Conservation (phyloP, 2,113 vertebrate species). For the Muntiacus reevesi region DNA sequence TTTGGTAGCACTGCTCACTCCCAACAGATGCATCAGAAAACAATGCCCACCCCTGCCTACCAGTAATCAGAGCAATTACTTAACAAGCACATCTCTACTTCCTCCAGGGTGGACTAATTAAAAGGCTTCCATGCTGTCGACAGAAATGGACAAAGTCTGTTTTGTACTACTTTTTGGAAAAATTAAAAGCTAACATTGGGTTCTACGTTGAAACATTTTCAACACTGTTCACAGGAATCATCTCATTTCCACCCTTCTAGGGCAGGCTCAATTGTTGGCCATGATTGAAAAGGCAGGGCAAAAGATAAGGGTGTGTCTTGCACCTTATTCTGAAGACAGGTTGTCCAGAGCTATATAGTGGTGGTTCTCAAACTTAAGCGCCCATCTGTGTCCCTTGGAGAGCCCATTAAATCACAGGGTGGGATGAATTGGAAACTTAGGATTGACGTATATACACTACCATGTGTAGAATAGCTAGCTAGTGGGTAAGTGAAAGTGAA, state of each 20-base stretch:
- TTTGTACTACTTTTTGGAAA: constrained; percentile 30
- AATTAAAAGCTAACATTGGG: not conserved
- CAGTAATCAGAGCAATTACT: constrained; percentile 63
- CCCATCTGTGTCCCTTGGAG: not conserved
- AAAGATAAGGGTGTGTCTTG: not conserved
- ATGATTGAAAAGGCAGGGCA: not conserved
- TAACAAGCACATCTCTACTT: constrained; percentile 43
- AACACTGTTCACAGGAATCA: not conserved
- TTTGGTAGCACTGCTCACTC: not conserved
- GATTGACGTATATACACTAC: not conserved
- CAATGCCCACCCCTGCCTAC: constrained; percentile 36
- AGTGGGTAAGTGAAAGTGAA: not conserved
- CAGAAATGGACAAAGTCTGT: not conserved
- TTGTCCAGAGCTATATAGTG: not conserved
- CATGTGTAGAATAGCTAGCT: not conserved
- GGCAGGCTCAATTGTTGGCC: not conserved
- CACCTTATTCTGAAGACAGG: not conserved
- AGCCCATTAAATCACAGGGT: not conserved
- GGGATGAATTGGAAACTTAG: not conserved
- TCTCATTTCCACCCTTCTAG: not conserved
- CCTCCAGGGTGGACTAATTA: constrained; percentile 65
- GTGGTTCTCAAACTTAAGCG: not conserved
- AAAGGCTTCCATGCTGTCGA: constrained; percentile 69
- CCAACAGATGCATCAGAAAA: constrained; percentile 41
- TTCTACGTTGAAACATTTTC: not conserved